Evolutionary conservation across 1,140 invertebrate species (phyloP), one percentile per base, ranked within the genome.

Genomic region (Drosophila insularis): DNA sequence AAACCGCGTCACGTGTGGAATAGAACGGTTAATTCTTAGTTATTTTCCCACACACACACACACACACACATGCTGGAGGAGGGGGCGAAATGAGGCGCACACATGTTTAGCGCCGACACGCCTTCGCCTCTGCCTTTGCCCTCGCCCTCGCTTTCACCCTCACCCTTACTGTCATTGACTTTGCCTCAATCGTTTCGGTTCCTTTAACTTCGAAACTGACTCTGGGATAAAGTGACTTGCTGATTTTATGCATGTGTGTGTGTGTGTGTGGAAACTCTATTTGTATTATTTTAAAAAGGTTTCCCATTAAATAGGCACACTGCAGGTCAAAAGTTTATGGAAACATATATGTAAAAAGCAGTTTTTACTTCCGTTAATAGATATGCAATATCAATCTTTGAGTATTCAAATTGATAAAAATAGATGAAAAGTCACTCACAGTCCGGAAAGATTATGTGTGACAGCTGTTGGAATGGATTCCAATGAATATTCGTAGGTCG

Each of bases 71-170:
- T 14, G n/a, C 0, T 4, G 55, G 64, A 39, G 55, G 72, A 67
- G 68, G 65, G 74, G 50, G 27, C 14, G 63, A 71, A 78, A 78
- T 74, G 63, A 82, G 84, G 79, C 84, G 75, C 82, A 81, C 82
- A 86, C 84, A 89, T 86, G 82, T 89, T 87, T 87, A 89, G 82
- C 82, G 84, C 84, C 84, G 84, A 80, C 68, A 89, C 84, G 84
- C 82, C 82, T 56, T 66, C 82, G 63, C 69, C 60, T 54, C 61
- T 67, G 19, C 39, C 59, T 62, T 64, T 23, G 56, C 67, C 66
- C 69, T 68, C 37, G 19, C 56, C 2, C 40, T 43, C 55, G 2
- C 32, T 19, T 4, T 35, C 63, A 10, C 40, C 1, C 31, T 27
- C 31, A 65, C 60, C 60, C 69, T 54, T 68, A 50, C 11, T 39